Conservation (phyloP, 2,888 invertebrate genomes). For the Onthophagus sagittarius region DNA sequence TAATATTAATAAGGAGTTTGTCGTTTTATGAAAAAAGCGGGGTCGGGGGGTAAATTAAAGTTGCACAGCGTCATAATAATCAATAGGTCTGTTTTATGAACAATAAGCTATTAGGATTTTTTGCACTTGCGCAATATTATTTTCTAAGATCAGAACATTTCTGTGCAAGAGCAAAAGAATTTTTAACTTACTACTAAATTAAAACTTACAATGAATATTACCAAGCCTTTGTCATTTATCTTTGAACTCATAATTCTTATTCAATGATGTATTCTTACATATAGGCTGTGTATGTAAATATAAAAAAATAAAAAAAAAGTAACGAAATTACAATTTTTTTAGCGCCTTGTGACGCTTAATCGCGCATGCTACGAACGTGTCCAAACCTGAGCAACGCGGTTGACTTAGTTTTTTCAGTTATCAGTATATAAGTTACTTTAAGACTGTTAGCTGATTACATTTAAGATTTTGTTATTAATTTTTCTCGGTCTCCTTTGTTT, state of each 20-base stretch:
- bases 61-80: too few species aligned
- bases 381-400: constrained; percentile 41
- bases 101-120: too few species aligned
- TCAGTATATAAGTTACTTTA: constrained; percentile 46
- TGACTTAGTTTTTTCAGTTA: constrained; percentile 44
- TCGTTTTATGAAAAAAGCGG: too few species aligned
- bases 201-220: neutral
- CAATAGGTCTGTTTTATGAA: too few species aligned
- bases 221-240: neutral
- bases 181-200: too few species aligned
- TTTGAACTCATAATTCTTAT: constrained; percentile 22
- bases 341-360: constrained; percentile 26
- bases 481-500: constrained; percentile 17
- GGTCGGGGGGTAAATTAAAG: too few species aligned
- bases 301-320: constrained; percentile 20
- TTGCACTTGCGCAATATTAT: too few species aligned
- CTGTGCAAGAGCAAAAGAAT: too few species aligned
- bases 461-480: constrained; percentile 29
- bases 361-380: constrained; percentile 19
- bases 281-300: constrained; percentile 50
- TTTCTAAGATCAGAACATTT: too few species aligned
- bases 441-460: constrained; percentile 47
- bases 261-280: constrained; percentile 39
- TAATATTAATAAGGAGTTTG: too few species aligned
- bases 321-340: constrained; percentile 27